Conservation (phyloP, 2,888 invertebrate species). For the Mesoligia furuncula region DNA sequence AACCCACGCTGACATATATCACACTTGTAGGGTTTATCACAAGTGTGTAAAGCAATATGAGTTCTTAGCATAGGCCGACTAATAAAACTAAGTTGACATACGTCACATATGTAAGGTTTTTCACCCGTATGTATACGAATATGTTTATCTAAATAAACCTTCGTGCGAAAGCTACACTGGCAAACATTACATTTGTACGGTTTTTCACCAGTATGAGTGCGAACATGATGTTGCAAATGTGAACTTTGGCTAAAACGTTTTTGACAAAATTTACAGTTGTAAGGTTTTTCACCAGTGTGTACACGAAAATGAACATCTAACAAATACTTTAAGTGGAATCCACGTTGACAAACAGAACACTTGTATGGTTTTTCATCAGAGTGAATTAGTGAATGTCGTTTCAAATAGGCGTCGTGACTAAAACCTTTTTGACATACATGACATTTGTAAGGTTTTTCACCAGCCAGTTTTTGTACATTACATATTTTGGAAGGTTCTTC, state of each 20-base stretch:
- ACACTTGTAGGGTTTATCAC: conserved; percentile 26
- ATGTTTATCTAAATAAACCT: conserved; percentile 9
- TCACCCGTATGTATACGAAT: conserved; percentile 29
- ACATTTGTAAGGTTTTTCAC: conserved; percentile 23
- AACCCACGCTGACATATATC: conserved; percentile 23
- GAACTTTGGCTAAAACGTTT: conserved; percentile 5
- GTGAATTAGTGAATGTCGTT: background rate
- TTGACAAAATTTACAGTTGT: conserved; percentile 19
- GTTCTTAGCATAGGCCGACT: background rate
- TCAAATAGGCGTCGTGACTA: conserved; percentile 1
- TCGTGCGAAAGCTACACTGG: background rate
- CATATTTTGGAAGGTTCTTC: background rate
- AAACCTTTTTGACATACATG: conserved; percentile 12
- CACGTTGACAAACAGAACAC: conserved; percentile 22
- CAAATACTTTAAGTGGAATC: conserved; percentile 7
- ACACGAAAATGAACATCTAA: conserved; percentile 14
- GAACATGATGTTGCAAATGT: conserved; percentile 13
- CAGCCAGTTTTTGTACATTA: background rate
- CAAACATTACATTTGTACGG: conserved; percentile 26
- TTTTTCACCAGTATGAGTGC: conserved; percentile 28
- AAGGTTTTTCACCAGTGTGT: conserved; percentile 35
- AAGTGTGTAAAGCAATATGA: conserved; percentile 6
- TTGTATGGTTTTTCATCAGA: conserved; percentile 16
- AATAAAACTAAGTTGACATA: conserved; percentile 22
- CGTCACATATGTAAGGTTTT: conserved; percentile 27